Conservation (phyloP, 2,113 vertebrate species). For the Larimichthys polyactis region DNA sequence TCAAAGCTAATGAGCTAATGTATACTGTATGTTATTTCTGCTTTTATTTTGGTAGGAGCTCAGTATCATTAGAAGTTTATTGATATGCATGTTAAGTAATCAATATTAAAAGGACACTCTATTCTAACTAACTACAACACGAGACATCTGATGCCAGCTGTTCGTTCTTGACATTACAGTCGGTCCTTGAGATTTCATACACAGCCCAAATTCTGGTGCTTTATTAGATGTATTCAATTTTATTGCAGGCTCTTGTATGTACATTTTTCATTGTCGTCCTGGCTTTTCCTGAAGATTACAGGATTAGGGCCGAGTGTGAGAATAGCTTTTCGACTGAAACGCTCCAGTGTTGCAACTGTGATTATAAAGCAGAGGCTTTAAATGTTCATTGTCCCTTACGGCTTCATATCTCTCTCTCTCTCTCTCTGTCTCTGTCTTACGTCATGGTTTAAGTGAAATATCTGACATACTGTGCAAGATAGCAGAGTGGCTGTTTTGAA, state of each 20-base stretch:
- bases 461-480: not conserved
- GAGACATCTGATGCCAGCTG: not conserved
- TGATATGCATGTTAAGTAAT: not conserved
- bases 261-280: not conserved
- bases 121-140: too few relatives aligned
- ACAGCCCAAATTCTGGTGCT: not conserved
- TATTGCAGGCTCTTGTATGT: not conserved
- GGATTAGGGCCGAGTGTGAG: slow-evolving; percentile 18
- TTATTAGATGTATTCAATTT: not conserved
- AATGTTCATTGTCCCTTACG: slow-evolving; percentile 20
- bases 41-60: not conserved
- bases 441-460: slow-evolving; percentile 24
- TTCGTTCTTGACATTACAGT: not conserved
- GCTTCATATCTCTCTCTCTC: not conserved
- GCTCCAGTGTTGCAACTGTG: not conserved
- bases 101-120: not conserved
- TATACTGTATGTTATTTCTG: not conserved
- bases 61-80: not conserved
- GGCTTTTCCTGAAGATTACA: slow-evolving; percentile 7
- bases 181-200: not conserved
- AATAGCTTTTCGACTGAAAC: not conserved
- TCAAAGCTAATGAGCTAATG: not conserved
- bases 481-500: slow-evolving; percentile 12
- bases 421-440: slow-evolving; percentile 20
- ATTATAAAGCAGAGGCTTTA: slow-evolving; percentile 18